Conservation (phyloP, 30 jellyfish, hydroid and myxozoan species). For the Hydractinia symbiolongicarpus region DNA sequence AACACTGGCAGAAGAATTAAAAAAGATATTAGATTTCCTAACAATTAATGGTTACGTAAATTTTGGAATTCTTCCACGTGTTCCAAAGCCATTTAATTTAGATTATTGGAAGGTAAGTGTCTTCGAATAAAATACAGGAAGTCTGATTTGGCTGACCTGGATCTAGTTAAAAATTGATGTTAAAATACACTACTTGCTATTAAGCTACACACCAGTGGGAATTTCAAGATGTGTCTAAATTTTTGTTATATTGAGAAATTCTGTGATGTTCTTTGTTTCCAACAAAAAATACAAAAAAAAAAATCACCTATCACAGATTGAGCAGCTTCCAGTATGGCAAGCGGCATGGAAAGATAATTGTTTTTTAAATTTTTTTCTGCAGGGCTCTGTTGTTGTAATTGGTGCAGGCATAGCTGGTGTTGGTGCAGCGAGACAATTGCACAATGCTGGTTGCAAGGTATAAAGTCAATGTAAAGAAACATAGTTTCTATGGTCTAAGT, state of each 20-base stretch:
- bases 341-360: no score
- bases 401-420: constrained; percentile 89
- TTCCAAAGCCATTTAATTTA: constrained; percentile 38
- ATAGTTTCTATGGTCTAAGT: no score
- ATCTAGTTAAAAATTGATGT: no score
- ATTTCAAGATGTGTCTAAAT: no score
- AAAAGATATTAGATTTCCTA: constrained; percentile 57
- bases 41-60: constrained; percentile 62
- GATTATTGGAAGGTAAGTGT: constrained; percentile 57
- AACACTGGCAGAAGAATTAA: constrained; percentile 60
- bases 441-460: constrained; percentile 87
- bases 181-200: no score
- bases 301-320: no score
- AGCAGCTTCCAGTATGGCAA: no score
- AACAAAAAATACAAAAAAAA: no score
- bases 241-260: no score
- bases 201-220: no score
- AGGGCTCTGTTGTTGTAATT: constrained; percentile 76
- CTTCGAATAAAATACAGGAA: not conserved
- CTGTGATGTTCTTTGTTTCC: no score
- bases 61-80: constrained; percentile 56
- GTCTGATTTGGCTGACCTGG: not conserved
- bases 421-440: constrained; percentile 69
- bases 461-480: constrained; percentile 1
- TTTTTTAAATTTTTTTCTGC: not conserved